Conservation (phyloP, 2,888 invertebrate species). For the Spicauda simplicius region DNA sequence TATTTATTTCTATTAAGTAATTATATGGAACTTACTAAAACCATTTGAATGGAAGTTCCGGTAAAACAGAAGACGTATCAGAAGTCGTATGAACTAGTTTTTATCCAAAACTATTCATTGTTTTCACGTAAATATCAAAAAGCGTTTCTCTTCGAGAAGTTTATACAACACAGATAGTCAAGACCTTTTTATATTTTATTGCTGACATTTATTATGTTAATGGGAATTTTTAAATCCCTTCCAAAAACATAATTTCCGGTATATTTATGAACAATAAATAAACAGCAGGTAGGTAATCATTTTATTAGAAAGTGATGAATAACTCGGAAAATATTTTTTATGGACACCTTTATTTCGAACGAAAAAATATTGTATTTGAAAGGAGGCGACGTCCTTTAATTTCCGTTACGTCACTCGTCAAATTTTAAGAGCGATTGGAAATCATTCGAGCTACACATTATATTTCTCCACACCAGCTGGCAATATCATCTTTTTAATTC, state of each 20-base stretch:
- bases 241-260: neutral
- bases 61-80: too few relatives aligned
- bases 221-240: neutral
- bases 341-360: slow-evolving; percentile 43
- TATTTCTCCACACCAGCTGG: slow-evolving; percentile 37
- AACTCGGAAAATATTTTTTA: slow-evolving; percentile 4
- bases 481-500: slow-evolving; percentile 13
- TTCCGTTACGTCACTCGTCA: slow-evolving; percentile 83
- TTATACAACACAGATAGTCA: too few relatives aligned
- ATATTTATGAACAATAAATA: neutral
- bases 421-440: slow-evolving; percentile 79
- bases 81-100: too few relatives aligned
- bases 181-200: too few relatives aligned
- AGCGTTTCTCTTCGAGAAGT: too few relatives aligned
- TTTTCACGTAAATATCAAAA: too few relatives aligned
- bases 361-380: slow-evolving; percentile 59
- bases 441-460: slow-evolving; percentile 67
- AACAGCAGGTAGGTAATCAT: neutral
- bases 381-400: slow-evolving; percentile 75
- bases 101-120: too few relatives aligned
- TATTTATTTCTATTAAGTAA: too few relatives aligned
- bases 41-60: too few relatives aligned
- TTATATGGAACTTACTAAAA: too few relatives aligned
- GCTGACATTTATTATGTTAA: too few relatives aligned
- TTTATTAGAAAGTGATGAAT: neutral